Evolutionary conservation across 2,797 vertebrate genomes (phyloP), one percentile per base, ranked within the genome.

Genomic region (Hyperoplus immaculatus): DNA sequence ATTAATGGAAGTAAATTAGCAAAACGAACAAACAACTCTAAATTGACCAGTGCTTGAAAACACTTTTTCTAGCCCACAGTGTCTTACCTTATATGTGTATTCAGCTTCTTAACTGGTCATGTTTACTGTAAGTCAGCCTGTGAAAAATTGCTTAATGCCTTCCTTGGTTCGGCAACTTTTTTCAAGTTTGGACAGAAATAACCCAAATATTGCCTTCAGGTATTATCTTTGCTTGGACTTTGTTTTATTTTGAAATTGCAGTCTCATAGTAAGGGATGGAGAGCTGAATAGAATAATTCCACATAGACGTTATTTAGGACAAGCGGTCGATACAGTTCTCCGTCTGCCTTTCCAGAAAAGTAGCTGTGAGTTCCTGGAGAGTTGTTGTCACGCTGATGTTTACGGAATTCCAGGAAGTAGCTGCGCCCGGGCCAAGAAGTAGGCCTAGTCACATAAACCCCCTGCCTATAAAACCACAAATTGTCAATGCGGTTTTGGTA

Each of bases 1-100:
- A 72, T 71, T 71, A 13, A 53, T 41, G 71, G 80, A 45, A 45
- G 43, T 11, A 45, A 7, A 7, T 11, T 11, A 45, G 10, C 43
- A 45, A 6, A 45, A 45, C 6, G 43, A 45, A 45, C 43, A 29
- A 29, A 21, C 21, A 29, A 29, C 29, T 29, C 29, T 29, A 29
- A 29, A 29, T 29, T 29, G 29, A 29, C 29, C 29, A 29, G 29
- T 29, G 29, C 29, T 29, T 29, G 29, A 29, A 29, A 29, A 29
- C 29, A 29, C 29, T 29, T 29, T 29, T 29, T 29, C 29, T 29
- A 29, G 3, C 21, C 29, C 29, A 29, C 29, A 29, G 29, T 29
- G 29, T 29, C 29, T 29, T 29, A 29, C 29, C 29, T 29, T 29
- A 21, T 21, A 21, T 21, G 3, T 29, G 3, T 29, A 29, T 29